phyloP scores from a whole-genome alignment of 2,888 invertebrate species.

The Phengaris alcon region DNA sequence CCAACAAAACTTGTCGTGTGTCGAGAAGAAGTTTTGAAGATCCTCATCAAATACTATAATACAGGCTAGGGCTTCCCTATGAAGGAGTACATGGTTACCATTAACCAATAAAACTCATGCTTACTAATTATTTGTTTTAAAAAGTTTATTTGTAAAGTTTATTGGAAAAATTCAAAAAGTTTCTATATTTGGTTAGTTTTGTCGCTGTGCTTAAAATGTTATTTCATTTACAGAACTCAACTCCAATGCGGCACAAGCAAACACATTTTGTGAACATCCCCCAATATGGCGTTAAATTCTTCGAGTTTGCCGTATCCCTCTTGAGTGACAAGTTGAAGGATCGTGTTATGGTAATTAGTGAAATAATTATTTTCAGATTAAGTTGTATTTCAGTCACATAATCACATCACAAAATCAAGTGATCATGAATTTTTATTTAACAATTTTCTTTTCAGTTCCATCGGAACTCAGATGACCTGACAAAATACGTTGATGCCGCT shows the following conservation, averaged over 20 bases:
- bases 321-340: constrained; percentile 91
- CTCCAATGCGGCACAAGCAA: constrained; percentile 94
- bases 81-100: too few relatives aligned
- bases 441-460: constrained; percentile 80
- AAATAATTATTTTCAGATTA: background rate
- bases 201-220: background rate
- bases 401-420: too few relatives aligned
- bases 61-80: too few relatives aligned
- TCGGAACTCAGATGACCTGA: constrained; percentile 85
- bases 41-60: too few relatives aligned
- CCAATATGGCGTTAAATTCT: constrained; percentile 87
- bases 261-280: constrained; percentile 93
- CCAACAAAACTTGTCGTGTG: too few relatives aligned
- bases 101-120: too few relatives aligned
- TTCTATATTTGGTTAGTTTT: background rate
- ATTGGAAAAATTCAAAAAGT: background rate
- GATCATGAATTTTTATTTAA: background rate
- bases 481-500: constrained; percentile 83
- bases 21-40: too few relatives aligned
- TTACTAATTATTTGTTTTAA: background rate
- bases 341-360: constrained; percentile 84
- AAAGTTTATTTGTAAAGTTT: background rate
- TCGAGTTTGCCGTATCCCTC: constrained; percentile 89
- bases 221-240: constrained; percentile 83
- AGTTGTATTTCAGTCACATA: too few relatives aligned